phyloP scores from a whole-genome alignment of 2,888 invertebrate genomes.

The Lasioglossum zephyrum region DNA sequence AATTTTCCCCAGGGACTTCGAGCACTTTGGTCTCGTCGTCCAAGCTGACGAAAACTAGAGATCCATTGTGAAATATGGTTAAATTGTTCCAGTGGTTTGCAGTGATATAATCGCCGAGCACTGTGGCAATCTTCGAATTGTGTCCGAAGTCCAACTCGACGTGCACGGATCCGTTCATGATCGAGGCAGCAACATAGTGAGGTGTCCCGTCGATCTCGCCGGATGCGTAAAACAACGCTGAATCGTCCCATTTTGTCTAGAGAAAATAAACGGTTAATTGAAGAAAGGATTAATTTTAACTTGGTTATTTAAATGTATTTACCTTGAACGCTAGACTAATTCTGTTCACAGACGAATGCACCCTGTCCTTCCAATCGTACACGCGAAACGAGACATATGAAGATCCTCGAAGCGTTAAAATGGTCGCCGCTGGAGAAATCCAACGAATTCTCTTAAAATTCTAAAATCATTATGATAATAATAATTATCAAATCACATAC shows the following conservation, averaged over 20 bases:
- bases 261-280: not conserved
- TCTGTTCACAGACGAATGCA: slow-evolving; percentile 93
- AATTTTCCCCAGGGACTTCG: slow-evolving; percentile 89
- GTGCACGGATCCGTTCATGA: slow-evolving; percentile 92
- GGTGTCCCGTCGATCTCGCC: slow-evolving; percentile 95
- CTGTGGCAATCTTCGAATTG: slow-evolving; percentile 89
- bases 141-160: slow-evolving; percentile 95
- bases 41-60: slow-evolving; percentile 90
- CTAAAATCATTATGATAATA: too few relatives aligned
- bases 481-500: slow-evolving; percentile 86
- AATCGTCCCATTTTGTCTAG: slow-evolving; percentile 95
- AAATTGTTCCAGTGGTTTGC: slow-evolving; percentile 95
- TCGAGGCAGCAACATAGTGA: slow-evolving; percentile 95
- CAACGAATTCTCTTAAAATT: not conserved
- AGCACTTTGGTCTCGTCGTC: slow-evolving; percentile 90
- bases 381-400: slow-evolving; percentile 96
- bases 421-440: slow-evolving; percentile 90
- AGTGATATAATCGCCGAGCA: slow-evolving; percentile 89
- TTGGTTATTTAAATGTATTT: slow-evolving; percentile 51
- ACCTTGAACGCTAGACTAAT: slow-evolving; percentile 96
- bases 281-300: not conserved
- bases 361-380: slow-evolving; percentile 96
- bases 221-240: slow-evolving; percentile 96
- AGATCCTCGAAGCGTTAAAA: slow-evolving; percentile 94
- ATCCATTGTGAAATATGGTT: slow-evolving; percentile 92